Percentiles rank a stretch among this genome's conserved stretches.
Conservation (phyloP, 2,113 vertebrate species). For the Callospermophilus lateralis region DNA sequence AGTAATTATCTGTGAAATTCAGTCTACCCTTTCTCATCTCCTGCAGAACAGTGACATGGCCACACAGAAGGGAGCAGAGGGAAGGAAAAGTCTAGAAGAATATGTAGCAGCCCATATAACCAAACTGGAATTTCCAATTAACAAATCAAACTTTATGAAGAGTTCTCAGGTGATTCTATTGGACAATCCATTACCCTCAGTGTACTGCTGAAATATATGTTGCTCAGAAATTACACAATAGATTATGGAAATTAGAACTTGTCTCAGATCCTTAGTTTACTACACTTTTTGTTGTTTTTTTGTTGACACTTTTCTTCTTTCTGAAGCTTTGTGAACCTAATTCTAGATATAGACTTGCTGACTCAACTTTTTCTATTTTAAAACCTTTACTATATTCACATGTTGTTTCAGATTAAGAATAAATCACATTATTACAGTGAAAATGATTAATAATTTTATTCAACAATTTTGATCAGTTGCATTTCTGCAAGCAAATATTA, state of each 20-base stretch:
- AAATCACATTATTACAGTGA: conserved; percentile 27
- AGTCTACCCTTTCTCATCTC: background rate
- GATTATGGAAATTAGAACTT: background rate
- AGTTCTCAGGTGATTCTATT: background rate
- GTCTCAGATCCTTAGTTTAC: background rate
- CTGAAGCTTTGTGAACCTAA: background rate
- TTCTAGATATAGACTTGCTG: background rate
- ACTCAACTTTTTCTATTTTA: background rate
- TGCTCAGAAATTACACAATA: conserved; percentile 10
- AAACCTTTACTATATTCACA: background rate
- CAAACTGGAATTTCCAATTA: background rate
- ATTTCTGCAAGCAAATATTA: background rate
- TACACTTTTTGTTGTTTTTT: background rate
- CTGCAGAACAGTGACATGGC: background rate
- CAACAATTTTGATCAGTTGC: background rate
- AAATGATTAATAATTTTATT: conserved; percentile 44
- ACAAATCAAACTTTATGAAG: conserved; percentile 1
- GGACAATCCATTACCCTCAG: background rate
- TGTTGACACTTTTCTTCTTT: background rate
- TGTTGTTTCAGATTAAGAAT: background rate
- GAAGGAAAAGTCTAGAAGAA: background rate
- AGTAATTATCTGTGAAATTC: background rate
- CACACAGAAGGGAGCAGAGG: background rate
- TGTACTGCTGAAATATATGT: background rate
- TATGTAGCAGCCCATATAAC: background rate